Base-by-base conservation (phyloP, 92 coral and sea anemone genomes). In the Hydrozoanthus gracilis region DNA sequence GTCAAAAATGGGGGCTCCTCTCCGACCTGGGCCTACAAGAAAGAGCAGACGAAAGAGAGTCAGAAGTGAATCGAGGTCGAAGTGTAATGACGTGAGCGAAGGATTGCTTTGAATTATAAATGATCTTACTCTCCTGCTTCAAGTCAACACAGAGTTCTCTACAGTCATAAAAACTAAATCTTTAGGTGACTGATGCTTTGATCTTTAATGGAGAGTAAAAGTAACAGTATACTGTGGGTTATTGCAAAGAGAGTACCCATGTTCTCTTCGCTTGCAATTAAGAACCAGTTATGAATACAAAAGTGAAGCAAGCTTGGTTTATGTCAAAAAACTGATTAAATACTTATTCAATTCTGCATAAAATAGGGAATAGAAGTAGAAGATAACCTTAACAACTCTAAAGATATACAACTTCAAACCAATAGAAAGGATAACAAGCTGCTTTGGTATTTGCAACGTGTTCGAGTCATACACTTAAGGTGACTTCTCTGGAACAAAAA, bases 1-100 rank as follows among this genome's bases (percentile, higher is more conserved):
- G 91, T 88, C 87, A 96, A 79, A 91, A 95, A 96, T 78, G 99
- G 98, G 64, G 99, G 99, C 86, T 96, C 99, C 82, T 96, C 99
- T 69, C 91, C 88, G 77, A 92, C 91, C 95, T 96, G 97, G 89
- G 98, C 93, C 96, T 93, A 61, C 20, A 27, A 83, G 90, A 46
- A 76, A 90, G 87, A 83, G 88, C 91, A 92, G 79, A 93, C 86
- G 90, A 86, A 88, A 88, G 87, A 84, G 73, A 90, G 88, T 68
- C 91, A 87, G 86, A 88, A 87, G 51, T 88, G 79, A 83, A 82
- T 2, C 16, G 51, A 50, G 62, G 68, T 71, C 65, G 86, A 39
- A n/a, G 51, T 61, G 12, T 27, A 91, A 93, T 93, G 98, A 95
- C 98, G 98, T 95, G 94, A 95, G 94, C 98, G 92, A 73, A 82